Percentiles rank a stretch among this genome's conserved stretches.
These are phyloP conservation scores for Chrysocyon brachyurus DNA, from an alignment of 2,797 vertebrate species.

Conservation along the genomic window DNA sequence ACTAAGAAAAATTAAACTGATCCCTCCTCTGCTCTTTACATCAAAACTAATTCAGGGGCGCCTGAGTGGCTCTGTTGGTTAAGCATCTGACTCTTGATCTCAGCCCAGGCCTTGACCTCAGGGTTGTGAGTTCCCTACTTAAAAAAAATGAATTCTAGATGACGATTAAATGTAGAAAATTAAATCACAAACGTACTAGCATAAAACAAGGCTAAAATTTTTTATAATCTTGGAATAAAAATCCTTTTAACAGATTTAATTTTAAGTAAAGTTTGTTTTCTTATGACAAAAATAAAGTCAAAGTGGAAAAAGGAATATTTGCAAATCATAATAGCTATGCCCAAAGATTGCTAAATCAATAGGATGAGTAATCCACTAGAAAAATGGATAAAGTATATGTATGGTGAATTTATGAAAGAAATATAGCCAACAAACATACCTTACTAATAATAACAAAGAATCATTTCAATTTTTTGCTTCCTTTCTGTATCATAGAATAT, in stretches of 20 bases:
- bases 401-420: conserved; percentile 25
- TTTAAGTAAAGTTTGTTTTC: conserved; percentile 51
- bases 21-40: neutral
- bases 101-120: neutral
- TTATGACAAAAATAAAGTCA: conserved; percentile 6
- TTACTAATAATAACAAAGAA: neutral
- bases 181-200: conserved; percentile 10
- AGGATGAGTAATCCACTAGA: neutral
- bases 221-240: conserved; percentile 38
- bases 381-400: conserved; percentile 14
- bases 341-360: neutral
- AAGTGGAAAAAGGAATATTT: conserved; percentile 24
- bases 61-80: neutral
- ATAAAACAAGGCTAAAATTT: neutral
- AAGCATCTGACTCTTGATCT: neutral
- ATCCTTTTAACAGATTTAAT: conserved; percentile 11
- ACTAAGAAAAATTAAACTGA: conserved; percentile 28
- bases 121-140: neutral
- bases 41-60: conserved; percentile 31
- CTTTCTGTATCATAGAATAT: conserved; percentile 30
- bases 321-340: neutral
- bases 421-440: neutral
- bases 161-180: conserved; percentile 44
- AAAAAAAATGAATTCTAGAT: neutral
- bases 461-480: conserved; percentile 33